A percentile compares a stretch with the other conserved stretches of the same genome.
These are phyloP conservation scores for Nannobrachium achirus DNA, from an alignment of 2,113 vertebrate genomes.

Conservation along the genomic window DNA sequence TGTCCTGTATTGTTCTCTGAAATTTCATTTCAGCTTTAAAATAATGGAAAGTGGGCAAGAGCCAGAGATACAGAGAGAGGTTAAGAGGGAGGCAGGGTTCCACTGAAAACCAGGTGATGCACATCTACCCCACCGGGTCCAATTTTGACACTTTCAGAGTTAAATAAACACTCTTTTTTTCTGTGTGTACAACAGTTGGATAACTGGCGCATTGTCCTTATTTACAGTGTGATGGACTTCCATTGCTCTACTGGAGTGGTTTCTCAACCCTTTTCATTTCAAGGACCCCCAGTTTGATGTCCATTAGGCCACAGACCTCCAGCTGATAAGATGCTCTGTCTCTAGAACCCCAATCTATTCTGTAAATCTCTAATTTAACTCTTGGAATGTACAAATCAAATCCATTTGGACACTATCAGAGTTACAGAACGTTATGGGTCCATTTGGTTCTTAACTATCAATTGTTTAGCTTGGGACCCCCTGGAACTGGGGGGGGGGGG, in stretches of 20 bases:
- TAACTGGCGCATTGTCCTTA: too few species aligned
- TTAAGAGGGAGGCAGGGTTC: constrained; percentile 7
- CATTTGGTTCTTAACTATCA: too few species aligned
- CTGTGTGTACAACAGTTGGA: constrained; percentile 1
- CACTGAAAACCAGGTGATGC: constrained; percentile 27
- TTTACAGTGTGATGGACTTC: constrained; percentile 12
- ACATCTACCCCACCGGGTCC: too few species aligned
- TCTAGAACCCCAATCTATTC: not conserved
- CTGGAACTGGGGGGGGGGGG: too few species aligned
- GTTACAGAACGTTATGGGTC: too few species aligned
- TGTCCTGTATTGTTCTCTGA: constrained; percentile 53
- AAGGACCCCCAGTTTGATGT: too few species aligned
- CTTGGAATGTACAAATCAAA: not conserved
- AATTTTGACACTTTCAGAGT: too few species aligned
- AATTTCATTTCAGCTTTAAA: constrained; percentile 64
- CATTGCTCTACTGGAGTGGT: not conserved
- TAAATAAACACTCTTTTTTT: too few species aligned
- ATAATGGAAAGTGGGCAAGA: constrained; percentile 48
- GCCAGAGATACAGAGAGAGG: constrained; percentile 8
- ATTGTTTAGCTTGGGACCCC: too few species aligned
- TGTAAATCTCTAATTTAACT: too few species aligned
- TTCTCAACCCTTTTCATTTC: not conserved
- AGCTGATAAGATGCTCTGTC: not conserved
- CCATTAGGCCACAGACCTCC: too few species aligned
- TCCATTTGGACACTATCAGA: too few species aligned